A percentile compares a stretch with the other conserved stretches of the same genome.
Evolutionary conservation across 2,888 invertebrate genomes (phyloP).

Genomic region (Syrphus vitripennis): DNA sequence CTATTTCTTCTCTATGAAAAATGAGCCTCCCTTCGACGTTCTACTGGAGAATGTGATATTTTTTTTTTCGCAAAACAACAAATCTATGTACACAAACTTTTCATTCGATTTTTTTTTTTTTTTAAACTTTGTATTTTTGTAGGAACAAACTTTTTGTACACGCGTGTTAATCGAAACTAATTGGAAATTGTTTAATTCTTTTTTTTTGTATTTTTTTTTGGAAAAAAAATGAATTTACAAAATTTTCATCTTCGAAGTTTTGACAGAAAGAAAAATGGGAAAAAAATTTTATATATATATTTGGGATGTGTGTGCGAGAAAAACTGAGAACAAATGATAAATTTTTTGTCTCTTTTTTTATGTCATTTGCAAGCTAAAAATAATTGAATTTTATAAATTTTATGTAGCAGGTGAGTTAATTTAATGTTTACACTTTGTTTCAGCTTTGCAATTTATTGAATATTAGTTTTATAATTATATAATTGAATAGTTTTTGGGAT

Average conservation of each 20-base stretch:
- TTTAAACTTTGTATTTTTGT: background rate
- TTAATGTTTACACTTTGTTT: constrained; percentile 41
- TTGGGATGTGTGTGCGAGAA: constrained; percentile 46
- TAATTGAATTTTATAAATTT: constrained; percentile 65
- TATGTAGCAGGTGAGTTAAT: constrained; percentile 28
- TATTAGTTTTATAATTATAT: constrained; percentile 1
- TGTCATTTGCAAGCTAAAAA: constrained; percentile 69
- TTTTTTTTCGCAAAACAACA: constrained; percentile 46
- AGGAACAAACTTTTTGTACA: constrained; percentile 30
- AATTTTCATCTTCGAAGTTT: constrained; percentile 31
- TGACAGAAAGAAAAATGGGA: constrained; percentile 56
- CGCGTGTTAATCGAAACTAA: constrained; percentile 8
- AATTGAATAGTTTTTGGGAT: constrained; percentile 26
- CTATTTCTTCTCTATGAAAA: constrained; percentile 1
- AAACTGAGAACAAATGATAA: constrained; percentile 40
- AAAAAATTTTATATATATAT: constrained; percentile 58
- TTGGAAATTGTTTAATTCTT: background rate
- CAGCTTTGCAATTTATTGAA: background rate
- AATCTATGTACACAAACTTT: constrained; percentile 62
- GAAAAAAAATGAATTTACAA: constrained; percentile 27
- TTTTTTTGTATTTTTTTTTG: background rate
- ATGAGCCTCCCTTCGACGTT: constrained; percentile 39
- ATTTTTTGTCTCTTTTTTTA: constrained; percentile 70
- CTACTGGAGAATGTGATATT: constrained; percentile 46
- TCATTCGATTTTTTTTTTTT: background rate